Conservation (phyloP, 2,113 vertebrate genomes). For the Rallus limicola region DNA sequence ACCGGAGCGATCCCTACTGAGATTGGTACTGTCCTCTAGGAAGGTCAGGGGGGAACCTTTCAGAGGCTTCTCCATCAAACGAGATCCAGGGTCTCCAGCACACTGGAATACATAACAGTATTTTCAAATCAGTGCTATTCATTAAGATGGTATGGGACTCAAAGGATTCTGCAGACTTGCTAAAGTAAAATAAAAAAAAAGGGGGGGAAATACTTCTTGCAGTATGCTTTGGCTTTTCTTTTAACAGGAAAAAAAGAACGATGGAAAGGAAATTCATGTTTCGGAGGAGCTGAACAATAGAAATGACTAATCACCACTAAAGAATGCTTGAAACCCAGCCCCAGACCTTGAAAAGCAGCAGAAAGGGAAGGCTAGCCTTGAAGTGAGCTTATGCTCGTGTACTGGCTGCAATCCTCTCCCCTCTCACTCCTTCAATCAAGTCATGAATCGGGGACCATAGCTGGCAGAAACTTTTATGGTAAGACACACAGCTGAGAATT, state of each 20-base stretch:
- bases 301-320: conserved; percentile 62
- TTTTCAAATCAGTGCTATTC: background rate
- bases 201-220: conserved; percentile 45
- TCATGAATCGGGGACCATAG: background rate
- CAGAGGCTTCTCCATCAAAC: background rate
- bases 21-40: background rate
- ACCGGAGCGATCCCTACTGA: background rate
- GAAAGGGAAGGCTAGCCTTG: conserved; percentile 29
- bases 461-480: background rate
- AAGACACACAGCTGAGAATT: background rate
- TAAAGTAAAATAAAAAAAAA: conserved; percentile 1
- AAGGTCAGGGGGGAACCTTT: background rate
- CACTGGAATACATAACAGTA: background rate
- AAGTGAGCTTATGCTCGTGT: conserved; percentile 22
- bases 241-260: conserved; percentile 57
- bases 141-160: conserved; percentile 27
- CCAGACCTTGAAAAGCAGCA: conserved; percentile 56
- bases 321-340: conserved; percentile 59
- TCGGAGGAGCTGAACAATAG: conserved; percentile 66
- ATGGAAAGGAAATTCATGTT: conserved; percentile 66
- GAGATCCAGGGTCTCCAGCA: background rate
- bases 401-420: background rate
- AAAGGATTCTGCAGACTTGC: conserved; percentile 4
- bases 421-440: background rate
- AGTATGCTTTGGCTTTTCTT: conserved; percentile 46